Base-by-base conservation (phyloP, 1,140 invertebrate genomes). In the Spodoptera frugiperda region DNA sequence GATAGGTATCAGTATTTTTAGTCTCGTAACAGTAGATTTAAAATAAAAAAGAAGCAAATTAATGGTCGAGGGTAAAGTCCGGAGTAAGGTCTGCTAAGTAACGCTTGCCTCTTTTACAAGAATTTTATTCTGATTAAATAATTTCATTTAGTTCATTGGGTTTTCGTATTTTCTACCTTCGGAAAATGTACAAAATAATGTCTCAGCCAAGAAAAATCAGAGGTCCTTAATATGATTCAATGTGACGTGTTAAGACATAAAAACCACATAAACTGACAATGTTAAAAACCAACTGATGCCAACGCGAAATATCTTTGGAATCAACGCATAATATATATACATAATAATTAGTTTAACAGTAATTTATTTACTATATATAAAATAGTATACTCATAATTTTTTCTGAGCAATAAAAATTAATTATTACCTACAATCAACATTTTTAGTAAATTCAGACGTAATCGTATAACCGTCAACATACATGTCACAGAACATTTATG, bases 161-260 rank as follows among this genome's bases (percentile, higher is more conserved):
- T 59, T n/a, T 30, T 39, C n/a, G n/a, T 61, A 39, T 21, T 9
- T 11, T 17, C 25, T 71, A 57, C 63, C 78, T 82, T 70, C 76
- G 75, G 68, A 76, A 77, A 77, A 59, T 51, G 48, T 78, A 78
- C 73, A 80, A 74, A 82, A 53, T 78, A 83, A 80, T 81, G 67
- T 72, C 57, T 81, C 77, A 53, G 19, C 49, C 19, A 1, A n/a
- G 49, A 61, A n/a, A 39, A 61, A 61, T 61, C 57, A 39, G 33
- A 39, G 33, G 8, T 39, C 33, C 33, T 39, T 10, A 39, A 39
- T 9, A 39, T 9, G 1, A 39, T 10, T 39, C 2, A 25, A 39
- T 39, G 33, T 6, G 8, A 39, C 33, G 1, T 39, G 33, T 39
- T 39, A 39, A 10, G 6, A 39, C 1, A 4, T 39, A 39, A 10